Percentiles rank a stretch among this genome's conserved stretches.
phyloP scores from a whole-genome alignment of 2,888 invertebrate genomes.

The Xylocampa areola region DNA sequence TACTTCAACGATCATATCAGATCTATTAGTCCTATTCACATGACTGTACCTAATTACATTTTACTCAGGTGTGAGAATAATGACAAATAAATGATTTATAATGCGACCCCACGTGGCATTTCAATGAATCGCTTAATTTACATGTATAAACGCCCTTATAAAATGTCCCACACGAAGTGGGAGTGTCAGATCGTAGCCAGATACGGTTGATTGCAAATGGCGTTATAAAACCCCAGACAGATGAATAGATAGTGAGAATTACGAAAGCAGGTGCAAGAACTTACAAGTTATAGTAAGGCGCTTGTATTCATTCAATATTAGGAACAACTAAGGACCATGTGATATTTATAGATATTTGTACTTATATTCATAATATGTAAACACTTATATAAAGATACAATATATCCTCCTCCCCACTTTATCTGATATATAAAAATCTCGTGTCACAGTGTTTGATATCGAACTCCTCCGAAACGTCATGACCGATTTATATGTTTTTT shows the following conservation, averaged over 20 bases:
- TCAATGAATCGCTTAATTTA: slow-evolving; percentile 30
- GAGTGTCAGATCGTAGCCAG: slow-evolving; percentile 42
- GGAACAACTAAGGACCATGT: too few relatives aligned
- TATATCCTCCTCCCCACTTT: too few relatives aligned
- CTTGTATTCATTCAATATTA: background rate
- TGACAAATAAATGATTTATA: slow-evolving; percentile 52
- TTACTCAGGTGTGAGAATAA: slow-evolving; percentile 43
- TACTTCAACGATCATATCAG: too few relatives aligned
- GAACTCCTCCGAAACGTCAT: too few relatives aligned
- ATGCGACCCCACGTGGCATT: slow-evolving; percentile 36
- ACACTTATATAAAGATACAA: too few relatives aligned
- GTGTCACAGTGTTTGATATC: too few relatives aligned
- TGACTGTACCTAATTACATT: slow-evolving; percentile 37
- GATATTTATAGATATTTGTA: too few relatives aligned
- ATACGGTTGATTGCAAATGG: slow-evolving; percentile 50
- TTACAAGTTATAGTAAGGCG: slow-evolving; percentile 4
- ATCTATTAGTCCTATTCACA: too few relatives aligned
- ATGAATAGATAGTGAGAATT: slow-evolving; percentile 54
- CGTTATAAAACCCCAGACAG: slow-evolving; percentile 46
- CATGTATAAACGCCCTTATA: slow-evolving; percentile 14
- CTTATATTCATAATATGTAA: too few relatives aligned
- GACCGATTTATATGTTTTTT: too few relatives aligned
- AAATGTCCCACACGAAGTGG: slow-evolving; percentile 22
- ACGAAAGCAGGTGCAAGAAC: slow-evolving; percentile 21
- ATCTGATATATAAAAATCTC: too few relatives aligned